phyloP scores from a whole-genome alignment of 2,888 invertebrate genomes.

The Ichneumon xanthorius region DNA sequence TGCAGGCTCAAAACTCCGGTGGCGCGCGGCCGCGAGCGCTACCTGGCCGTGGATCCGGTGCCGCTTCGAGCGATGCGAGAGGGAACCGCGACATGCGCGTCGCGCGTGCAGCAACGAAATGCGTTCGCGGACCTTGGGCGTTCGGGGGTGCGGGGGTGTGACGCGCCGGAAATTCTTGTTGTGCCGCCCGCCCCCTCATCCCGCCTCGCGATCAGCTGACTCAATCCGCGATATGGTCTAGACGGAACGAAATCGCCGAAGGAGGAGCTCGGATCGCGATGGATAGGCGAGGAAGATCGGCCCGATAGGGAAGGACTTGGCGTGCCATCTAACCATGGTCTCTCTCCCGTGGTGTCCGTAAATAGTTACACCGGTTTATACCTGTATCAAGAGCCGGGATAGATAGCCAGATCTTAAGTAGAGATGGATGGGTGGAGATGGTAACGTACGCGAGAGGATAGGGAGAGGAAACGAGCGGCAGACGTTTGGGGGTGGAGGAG shows the following conservation, averaged over 20 bases:
- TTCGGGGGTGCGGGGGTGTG: conserved; percentile 66
- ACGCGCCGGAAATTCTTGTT: conserved; percentile 48
- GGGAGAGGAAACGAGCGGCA: conserved; percentile 17
- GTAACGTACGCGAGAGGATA: conserved; percentile 25
- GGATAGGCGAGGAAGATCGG: neutral
- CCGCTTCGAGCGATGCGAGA: conserved; percentile 41
- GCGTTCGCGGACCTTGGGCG: conserved; percentile 71
- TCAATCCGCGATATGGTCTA: conserved; percentile 5
- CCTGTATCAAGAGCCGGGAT: conserved; percentile 35
- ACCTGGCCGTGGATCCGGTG: conserved; percentile 39
- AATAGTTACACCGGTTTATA: conserved; percentile 17
- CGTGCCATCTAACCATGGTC: neutral
- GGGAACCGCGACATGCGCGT: conserved; percentile 43
- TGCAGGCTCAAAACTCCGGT: conserved; percentile 45
- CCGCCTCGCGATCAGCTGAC: conserved; percentile 13
- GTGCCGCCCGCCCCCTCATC: neutral
- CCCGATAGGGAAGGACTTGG: neutral
- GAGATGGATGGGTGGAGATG: conserved; percentile 55
- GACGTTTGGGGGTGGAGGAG: conserved; percentile 38
- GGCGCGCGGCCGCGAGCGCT: conserved; percentile 24
- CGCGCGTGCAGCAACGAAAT: conserved; percentile 36
- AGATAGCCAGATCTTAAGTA: conserved; percentile 30
- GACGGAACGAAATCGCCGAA: neutral
- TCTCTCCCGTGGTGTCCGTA: neutral
- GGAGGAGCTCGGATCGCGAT: neutral